phyloP scores from a whole-genome alignment of 2,797 vertebrate genomes.

The Hephaestus fuliginosus region DNA sequence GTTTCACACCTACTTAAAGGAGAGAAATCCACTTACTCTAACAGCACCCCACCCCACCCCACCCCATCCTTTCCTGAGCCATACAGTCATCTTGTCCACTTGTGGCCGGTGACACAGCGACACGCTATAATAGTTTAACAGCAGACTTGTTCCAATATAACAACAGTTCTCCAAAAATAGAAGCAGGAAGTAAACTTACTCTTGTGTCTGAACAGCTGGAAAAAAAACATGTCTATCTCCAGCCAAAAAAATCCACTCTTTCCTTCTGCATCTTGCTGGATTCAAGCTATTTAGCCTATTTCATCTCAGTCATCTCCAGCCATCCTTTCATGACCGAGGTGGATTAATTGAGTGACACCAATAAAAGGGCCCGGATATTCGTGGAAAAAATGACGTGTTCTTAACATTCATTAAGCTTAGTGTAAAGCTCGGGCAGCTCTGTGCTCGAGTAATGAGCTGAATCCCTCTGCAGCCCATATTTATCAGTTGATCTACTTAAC shows the following conservation, averaged over 20 bases:
- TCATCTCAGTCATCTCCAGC: background rate
- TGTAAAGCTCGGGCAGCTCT: background rate
- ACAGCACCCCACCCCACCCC: constrained; percentile 22
- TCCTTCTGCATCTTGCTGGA: background rate
- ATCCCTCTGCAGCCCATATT: background rate
- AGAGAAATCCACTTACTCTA: constrained; percentile 52
- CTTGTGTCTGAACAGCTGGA: constrained; percentile 23
- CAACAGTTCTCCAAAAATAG: constrained; percentile 37
- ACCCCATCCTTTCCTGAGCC: constrained; percentile 15
- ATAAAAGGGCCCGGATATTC: background rate
- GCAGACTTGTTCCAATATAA: constrained; percentile 34
- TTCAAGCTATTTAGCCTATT: background rate
- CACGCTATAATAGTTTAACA: constrained; percentile 16
- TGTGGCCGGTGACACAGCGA: constrained; percentile 60
- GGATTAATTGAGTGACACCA: background rate
- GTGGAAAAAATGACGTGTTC: background rate
- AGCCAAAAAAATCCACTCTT: background rate
- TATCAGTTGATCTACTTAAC: background rate
- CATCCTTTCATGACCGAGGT: background rate
- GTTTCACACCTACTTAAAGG: constrained; percentile 43
- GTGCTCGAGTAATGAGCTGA: background rate
- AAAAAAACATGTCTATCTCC: constrained; percentile 30
- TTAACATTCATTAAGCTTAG: background rate
- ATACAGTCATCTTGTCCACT: constrained; percentile 40
- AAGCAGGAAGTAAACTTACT: constrained; percentile 2